Evolutionary conservation across 2,797 vertebrate species (phyloP), one percentile per base, ranked within the genome.

Genomic region (Sebastes jordani): DNA sequence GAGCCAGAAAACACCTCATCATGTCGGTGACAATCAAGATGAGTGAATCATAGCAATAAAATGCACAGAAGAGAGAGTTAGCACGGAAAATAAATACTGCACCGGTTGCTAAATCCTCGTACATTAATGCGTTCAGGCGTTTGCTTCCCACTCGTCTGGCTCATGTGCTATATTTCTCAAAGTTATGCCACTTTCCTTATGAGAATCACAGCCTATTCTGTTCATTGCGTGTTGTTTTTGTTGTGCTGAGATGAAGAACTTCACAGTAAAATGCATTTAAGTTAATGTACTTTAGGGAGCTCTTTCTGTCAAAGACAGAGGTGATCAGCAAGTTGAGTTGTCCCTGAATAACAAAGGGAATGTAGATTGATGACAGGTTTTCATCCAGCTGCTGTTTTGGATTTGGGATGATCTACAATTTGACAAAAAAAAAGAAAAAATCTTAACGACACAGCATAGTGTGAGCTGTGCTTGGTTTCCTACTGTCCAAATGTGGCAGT

Each of bases 301-400:
- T 93, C 89, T 87, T 92, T 85, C 30, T 89, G 83, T 86, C 66
- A 81, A 93, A 94, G 90, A 95, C 92, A 72, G 72, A 87, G 90
- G 91, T 91, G 92, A 94, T 87, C 76, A 76, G 82, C 75, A 92
- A 86, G 83, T 63, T 62, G 18, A 64, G 54, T 81, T 80, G 20
- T 86, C 89, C 84, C 87, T 92, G 87, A 90, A 90, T 84, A 85
- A 88, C 79, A 88, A 72, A 88, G 81, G 81, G 81, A 78, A 63
- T 54, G 32, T 78, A 62, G 65, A 78, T 69, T 82, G 54, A 84
- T 86, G 66, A 81, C 82, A 78, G 61, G 64, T 86, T 86, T 81
- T 64, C 59, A 79, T 90, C 42, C 56, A 22, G 46, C 73, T 80
- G 55, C 77, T 89, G 75, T 87, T 85, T 85, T 81, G 78, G 74